Conservation (phyloP, 2,888 invertebrate genomes). For the Meandrusa payeni region DNA sequence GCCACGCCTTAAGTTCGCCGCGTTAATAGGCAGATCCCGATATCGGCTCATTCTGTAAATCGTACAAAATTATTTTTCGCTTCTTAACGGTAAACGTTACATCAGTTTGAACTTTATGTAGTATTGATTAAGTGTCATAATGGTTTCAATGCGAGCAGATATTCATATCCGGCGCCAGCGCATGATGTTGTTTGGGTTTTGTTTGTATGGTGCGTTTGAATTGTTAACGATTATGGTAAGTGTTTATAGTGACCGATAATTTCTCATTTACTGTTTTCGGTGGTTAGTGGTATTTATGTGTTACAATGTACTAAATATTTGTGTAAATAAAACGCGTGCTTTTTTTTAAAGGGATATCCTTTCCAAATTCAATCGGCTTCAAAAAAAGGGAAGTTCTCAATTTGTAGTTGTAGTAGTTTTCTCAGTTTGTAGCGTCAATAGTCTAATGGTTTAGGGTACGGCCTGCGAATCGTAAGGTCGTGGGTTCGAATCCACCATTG, state of each 20-base stretch:
- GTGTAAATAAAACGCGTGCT: conserved; percentile 12
- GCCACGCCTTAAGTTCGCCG: conserved; percentile 65
- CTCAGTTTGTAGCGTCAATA: too few relatives aligned
- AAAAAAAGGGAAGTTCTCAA: too few relatives aligned
- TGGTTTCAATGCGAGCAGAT: conserved; percentile 20
- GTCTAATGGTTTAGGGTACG: too few relatives aligned
- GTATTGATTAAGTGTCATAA: conserved; percentile 7
- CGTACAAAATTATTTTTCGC: conserved; percentile 35
- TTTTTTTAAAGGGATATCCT: not conserved
- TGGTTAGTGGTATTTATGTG: conserved; percentile 7
- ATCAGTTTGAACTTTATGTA: conserved; percentile 32
- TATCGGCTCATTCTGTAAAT: conserved; percentile 61
- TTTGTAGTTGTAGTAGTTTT: too few relatives aligned
- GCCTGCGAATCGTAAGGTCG: too few relatives aligned
- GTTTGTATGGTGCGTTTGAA: conserved; percentile 36
- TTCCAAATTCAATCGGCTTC: too few relatives aligned
- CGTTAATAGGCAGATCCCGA: conserved; percentile 69
- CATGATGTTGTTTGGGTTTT: conserved; percentile 49
- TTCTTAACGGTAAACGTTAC: not conserved
- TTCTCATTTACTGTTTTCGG: conserved; percentile 24
- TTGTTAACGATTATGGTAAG: conserved; percentile 25
- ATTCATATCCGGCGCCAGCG: conserved; percentile 37
- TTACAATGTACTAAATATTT: conserved; percentile 1
- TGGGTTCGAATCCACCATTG: too few relatives aligned
- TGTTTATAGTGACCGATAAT: conserved; percentile 29